A percentile compares a stretch with the other conserved stretches of the same genome.
phyloP scores from a whole-genome alignment of 2,888 invertebrate genomes.

The Callyntrura sp. region DNA sequence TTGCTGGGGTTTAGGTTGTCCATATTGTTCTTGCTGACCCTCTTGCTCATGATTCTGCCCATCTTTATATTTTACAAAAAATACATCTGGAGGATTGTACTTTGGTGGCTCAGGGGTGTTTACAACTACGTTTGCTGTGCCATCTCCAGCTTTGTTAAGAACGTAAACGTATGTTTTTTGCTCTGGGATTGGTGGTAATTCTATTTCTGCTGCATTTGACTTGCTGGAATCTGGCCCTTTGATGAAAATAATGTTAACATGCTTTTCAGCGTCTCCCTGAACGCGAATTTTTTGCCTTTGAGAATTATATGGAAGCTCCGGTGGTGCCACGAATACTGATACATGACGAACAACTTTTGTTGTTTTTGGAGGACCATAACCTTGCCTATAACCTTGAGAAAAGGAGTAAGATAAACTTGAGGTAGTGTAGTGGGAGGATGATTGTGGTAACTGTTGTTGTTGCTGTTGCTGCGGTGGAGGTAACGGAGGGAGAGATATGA shows the following conservation, averaged over 20 bases:
- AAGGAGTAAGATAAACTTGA: conserved; percentile 58
- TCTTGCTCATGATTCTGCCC: too few relatives aligned
- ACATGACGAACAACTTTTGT: conserved; percentile 75
- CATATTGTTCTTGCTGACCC: conserved; percentile 28
- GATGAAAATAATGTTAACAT: conserved; percentile 77
- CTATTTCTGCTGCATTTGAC: conserved; percentile 60
- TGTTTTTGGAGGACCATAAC: conserved; percentile 40
- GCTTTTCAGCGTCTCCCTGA: conserved; percentile 73
- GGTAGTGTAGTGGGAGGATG: conserved; percentile 56
- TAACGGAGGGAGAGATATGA: conserved; percentile 45
- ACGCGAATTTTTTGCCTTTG: conserved; percentile 67
- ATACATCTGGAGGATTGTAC: conserved; percentile 72
- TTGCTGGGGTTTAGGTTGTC: conserved; percentile 34
- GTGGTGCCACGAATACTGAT: conserved; percentile 75
- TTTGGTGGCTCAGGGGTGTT: conserved; percentile 69
- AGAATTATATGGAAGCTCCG: conserved; percentile 36
- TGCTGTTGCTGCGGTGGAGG: conserved; percentile 33
- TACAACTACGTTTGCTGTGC: conserved; percentile 46
- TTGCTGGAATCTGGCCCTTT: conserved; percentile 58
- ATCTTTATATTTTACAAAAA: conserved; percentile 62
- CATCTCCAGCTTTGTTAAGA: conserved; percentile 67
- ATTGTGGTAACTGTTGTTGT: conserved; percentile 39
- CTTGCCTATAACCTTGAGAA: conserved; percentile 33
- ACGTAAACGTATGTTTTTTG: conserved; percentile 71
- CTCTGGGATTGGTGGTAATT: conserved; percentile 74